phyloP scores from a whole-genome alignment of 2,797 vertebrate genomes.

The Picus viridis region DNA sequence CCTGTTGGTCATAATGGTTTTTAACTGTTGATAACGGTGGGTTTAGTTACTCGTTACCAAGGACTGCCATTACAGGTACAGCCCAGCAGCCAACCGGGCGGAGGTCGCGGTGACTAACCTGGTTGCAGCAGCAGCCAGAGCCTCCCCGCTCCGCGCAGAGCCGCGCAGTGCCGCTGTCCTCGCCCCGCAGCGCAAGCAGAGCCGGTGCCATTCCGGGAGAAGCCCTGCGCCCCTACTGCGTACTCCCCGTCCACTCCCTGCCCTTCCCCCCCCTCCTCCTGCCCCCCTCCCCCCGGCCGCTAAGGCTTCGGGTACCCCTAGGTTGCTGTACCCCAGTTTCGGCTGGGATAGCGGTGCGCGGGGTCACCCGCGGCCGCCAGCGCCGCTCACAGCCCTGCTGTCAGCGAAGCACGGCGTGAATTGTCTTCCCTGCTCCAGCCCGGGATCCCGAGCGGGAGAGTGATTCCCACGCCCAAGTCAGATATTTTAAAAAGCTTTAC shows the following conservation, averaged over 20 bases:
- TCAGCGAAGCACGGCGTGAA: neutral
- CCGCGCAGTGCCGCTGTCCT: neutral
- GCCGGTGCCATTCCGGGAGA: accelerated
- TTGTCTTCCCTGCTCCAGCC: neutral
- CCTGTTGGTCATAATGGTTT: neutral
- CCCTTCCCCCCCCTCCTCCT: too few relatives aligned
- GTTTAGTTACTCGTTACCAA: neutral
- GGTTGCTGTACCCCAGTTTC: neutral
- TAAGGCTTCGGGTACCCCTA: neutral
- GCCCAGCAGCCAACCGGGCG: too few relatives aligned
- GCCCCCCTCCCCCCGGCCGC: accelerated
- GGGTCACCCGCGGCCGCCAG: neutral
- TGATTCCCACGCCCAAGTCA: neutral
- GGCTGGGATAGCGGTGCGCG: too few relatives aligned
- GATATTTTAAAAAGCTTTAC: neutral
- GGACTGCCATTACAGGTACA: neutral
- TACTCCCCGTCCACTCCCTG: neutral
- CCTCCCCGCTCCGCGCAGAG: neutral
- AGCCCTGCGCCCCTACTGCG: neutral
- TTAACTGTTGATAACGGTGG: neutral
- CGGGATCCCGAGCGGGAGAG: neutral
- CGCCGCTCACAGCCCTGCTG: neutral
- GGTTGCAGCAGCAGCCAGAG: neutral
- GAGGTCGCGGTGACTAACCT: neutral
- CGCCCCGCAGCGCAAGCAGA: neutral